Evolutionary conservation across 2,797 vertebrate genomes (phyloP).

Genomic region (Mastacembelus armatus): DNA sequence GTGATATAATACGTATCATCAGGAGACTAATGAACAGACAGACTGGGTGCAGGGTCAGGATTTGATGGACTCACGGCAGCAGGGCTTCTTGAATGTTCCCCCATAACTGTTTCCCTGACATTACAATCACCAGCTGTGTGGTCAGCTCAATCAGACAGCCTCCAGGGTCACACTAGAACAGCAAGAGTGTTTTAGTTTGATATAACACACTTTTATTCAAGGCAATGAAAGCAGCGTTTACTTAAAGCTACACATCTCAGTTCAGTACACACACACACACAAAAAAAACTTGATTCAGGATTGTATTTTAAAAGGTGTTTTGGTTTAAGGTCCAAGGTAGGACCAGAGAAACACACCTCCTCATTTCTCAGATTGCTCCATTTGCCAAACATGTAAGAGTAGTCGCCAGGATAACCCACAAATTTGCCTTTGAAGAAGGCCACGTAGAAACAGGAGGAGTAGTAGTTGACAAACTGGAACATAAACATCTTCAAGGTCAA

Average conservation of each 20-base stretch:
- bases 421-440: constrained; percentile 99
- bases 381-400: constrained; percentile 90
- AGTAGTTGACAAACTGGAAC: constrained; percentile 99
- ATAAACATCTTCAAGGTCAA: constrained; percentile 99
- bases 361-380: constrained; percentile 88
- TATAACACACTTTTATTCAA: constrained; percentile 1
- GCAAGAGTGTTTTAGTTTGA: constrained; percentile 1
- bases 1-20: too few relatives aligned
- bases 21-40: not conserved
- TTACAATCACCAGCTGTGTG: constrained; percentile 95
- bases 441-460: constrained; percentile 97
- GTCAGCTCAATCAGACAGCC: constrained; percentile 96
- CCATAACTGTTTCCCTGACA: constrained; percentile 95
- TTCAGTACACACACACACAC: not conserved
- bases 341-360: constrained; percentile 84
- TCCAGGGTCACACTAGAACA: constrained; percentile 91
- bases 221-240: not conserved
- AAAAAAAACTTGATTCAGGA: not conserved
- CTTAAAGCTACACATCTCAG: not conserved
- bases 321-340: not conserved
- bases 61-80: constrained; percentile 89
- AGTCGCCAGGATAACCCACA: constrained; percentile 90
- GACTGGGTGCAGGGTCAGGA: not conserved
- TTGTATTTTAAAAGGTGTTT: not conserved
- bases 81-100: constrained; percentile 94